A percentile compares a stretch with the other conserved stretches of the same genome.
Conservation (phyloP, 2,797 vertebrate species). For the Neomorphus geoffroyi region DNA sequence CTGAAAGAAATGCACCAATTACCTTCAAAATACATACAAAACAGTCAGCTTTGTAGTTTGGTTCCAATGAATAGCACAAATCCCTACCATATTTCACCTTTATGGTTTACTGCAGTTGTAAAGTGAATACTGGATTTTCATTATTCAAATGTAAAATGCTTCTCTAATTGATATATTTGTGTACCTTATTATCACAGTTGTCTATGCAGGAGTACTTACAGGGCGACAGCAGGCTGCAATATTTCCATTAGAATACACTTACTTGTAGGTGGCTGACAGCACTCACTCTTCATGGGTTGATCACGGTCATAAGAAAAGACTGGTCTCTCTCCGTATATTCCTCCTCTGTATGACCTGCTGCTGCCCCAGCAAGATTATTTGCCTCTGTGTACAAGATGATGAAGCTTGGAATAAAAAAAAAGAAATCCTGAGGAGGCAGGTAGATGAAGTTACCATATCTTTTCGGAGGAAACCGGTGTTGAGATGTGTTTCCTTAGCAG, state of each 20-base stretch:
- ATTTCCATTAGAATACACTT: not conserved
- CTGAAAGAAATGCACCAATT: slow-evolving; percentile 60
- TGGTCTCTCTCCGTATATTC: not conserved
- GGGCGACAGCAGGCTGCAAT: not conserved
- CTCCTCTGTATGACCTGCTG: not conserved
- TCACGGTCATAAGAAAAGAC: not conserved
- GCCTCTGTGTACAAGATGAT: not conserved
- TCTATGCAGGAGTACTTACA: not conserved
- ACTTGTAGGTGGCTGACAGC: not conserved
- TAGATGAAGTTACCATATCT: not conserved
- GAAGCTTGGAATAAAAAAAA: not conserved
- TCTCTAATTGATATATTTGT: not conserved
- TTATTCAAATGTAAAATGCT: not conserved
- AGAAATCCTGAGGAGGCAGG: not conserved
- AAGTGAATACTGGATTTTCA: not conserved
- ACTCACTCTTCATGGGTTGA: slow-evolving; percentile 43
- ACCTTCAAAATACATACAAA: not conserved
- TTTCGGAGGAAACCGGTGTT: not conserved
- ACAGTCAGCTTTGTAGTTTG: not conserved
- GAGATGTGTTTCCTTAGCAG: not conserved
- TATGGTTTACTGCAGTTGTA: not conserved
- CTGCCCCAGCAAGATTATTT: not conserved
- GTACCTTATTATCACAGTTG: not conserved
- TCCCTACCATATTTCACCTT: not conserved
- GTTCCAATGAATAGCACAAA: not conserved